Base-by-base conservation (phyloP, 2,113 vertebrate genomes). In the Phycodurus eques region DNA sequence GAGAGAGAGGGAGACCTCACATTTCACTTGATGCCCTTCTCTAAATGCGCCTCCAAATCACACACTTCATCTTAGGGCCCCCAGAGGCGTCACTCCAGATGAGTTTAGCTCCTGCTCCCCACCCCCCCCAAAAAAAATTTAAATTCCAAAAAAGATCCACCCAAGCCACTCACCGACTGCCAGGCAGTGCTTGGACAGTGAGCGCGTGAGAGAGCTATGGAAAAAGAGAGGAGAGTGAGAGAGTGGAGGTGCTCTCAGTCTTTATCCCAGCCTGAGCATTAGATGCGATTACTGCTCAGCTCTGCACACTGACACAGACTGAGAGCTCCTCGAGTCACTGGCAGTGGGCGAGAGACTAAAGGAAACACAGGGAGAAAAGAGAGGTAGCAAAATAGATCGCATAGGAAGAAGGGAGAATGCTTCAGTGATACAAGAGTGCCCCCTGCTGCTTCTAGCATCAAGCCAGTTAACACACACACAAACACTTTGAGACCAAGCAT, bases 351-450 rank as follows among this genome's bases (percentile, higher is more conserved):
- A 85, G 84, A 80, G 85, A 85, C 80, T 79, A 73, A 73, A 49
- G 78, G 72, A 82, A 71, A 83, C 73, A 83, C 43, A 51, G 51
- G 49, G 71, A 62, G 74, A 54, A 78, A 67, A 39, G 35, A 39
- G 73, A 68, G 49, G 47, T 14, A 8, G 15, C 15, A 17, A 77
- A 57, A 63, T 60, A 70, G 66, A 14, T 39, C 53, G 67, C 56
- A 39, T 49, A 47, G 77, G 83, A 77, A 57, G 64, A 73, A 72
- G 80, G 71, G 74, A 69, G 56, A 60, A 67, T 35, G 81, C 78
- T 92, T 90, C 53, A 81, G 87, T 90, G 87, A 94, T 94, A 92
- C 95, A 96, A 98, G 94, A 96, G 84, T 96, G 95, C 94, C 97
- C 95, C 94, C 97, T 94, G 84, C 89, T 92, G 96, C 79, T 87